These are phyloP conservation scores for Silurus asotus DNA, from an alignment of 2,113 vertebrate genomes.

Conservation along the genomic window DNA sequence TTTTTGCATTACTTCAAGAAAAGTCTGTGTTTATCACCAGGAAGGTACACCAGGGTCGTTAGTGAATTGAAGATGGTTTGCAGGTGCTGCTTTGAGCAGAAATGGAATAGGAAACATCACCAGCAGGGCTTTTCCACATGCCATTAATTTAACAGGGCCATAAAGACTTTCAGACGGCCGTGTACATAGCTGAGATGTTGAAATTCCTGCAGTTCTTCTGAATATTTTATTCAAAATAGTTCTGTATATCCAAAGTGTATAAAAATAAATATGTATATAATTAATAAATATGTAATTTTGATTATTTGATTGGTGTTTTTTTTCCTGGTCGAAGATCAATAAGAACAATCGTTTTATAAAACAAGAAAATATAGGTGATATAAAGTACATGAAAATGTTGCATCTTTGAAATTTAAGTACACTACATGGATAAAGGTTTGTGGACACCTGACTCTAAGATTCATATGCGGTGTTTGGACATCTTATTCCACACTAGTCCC, in stretches of 20 bases:
- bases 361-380: background rate
- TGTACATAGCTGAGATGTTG: background rate
- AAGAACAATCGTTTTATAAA: background rate
- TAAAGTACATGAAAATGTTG: background rate
- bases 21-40: background rate
- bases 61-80: background rate
- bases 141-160: background rate
- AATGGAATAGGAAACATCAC: background rate
- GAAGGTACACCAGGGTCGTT: background rate
- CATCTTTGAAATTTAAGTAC: background rate
- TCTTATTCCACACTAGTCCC: too few species aligned
- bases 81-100: background rate
- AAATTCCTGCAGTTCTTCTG: background rate
- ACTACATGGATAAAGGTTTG: too few species aligned
- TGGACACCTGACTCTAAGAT: too few species aligned
- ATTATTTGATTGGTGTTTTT: background rate
- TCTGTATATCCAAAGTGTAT: too few species aligned
- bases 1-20: background rate
- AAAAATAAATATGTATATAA: background rate
- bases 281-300: background rate
- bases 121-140: constrained; percentile 9
- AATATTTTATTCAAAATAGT: background rate
- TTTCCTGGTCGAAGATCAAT: background rate
- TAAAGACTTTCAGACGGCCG: constrained; percentile 5
- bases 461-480: too few species aligned